phyloP scores from a whole-genome alignment of 2,113 vertebrate species.

The Mus pahari region DNA sequence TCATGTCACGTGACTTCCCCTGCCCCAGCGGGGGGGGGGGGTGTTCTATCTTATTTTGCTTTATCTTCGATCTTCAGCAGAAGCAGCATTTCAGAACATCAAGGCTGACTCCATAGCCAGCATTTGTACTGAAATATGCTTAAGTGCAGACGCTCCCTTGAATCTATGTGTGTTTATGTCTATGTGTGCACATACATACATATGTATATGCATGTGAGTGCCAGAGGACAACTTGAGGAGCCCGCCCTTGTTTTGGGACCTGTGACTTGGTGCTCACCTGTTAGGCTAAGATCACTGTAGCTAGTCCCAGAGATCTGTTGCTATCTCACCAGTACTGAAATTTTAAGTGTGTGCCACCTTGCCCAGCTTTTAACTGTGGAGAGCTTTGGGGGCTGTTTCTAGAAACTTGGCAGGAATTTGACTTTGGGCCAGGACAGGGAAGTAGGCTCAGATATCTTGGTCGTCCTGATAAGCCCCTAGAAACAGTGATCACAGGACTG shows the following conservation, averaged over 20 bases:
- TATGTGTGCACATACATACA: not conserved
- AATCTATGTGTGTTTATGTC: not conserved
- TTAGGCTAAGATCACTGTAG: not conserved
- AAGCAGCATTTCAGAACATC: not conserved
- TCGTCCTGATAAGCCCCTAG: too few species aligned
- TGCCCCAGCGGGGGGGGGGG: not conserved
- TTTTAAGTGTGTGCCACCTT: not conserved
- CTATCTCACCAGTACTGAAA: not conserved
- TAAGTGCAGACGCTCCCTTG: not conserved
- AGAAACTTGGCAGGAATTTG: too few species aligned
- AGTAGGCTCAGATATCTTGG: too few species aligned
- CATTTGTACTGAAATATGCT: not conserved
- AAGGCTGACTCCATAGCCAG: not conserved
- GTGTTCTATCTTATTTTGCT: constrained; percentile 21
- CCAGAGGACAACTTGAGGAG: not conserved
- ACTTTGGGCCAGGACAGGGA: too few species aligned
- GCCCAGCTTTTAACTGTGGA: not conserved
- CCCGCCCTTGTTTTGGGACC: not conserved
- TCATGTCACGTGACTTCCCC: not conserved
- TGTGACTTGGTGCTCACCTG: not conserved
- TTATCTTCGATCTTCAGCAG: not conserved
- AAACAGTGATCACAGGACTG: too few species aligned
- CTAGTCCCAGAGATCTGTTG: not conserved
- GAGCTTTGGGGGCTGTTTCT: too few species aligned
- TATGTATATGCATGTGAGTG: not conserved